Evolutionary conservation across 2,113 vertebrate species (phyloP), one percentile per base, ranked within the genome.

Genomic region (Arvicanthis niloticus): DNA sequence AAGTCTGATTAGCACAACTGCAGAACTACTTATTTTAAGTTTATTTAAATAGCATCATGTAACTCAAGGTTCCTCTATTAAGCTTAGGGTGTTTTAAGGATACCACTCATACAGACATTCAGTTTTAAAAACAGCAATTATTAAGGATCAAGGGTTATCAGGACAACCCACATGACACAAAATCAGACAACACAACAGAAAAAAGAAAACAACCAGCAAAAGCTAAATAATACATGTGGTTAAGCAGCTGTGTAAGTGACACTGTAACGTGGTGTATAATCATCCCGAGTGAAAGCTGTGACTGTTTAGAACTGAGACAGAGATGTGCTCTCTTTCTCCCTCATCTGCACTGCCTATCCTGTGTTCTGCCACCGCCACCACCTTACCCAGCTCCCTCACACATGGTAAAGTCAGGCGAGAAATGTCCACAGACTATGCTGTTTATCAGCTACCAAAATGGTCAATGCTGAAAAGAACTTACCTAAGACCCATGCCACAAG

Each of bases 161-260:
- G 56, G 22, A 82, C 76, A 56, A 51, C 11, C 42, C 2, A 72
- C 0, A 42, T 19, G 29, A 82, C 48, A 82, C n/a, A 45, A 42
- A 85, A 21, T 48, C 6, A 72, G 3, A 76, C 13, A 75, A 16
- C 26, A 8, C 31, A 56, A 42, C 0, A 48, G 77, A 67, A n/a
- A 26, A 89, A 70, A 93, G 29, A 91, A 88, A 51, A 76, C 17
- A 89, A 53, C 37, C 13, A 48, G 42, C 84, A 93, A 89, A 93
- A 53, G 48, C 78, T 70, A 94, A 89, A 73, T 11, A 89, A 72
- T 67, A 42, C 10, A 91, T 24, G 40, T 56, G 56, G 65, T 56
- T 65, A 85, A 75, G 96, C 12, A 76, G 31, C 37, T 81, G 22
- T 37, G 7, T 31, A 15, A 51, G 34, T 77, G 53, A 62, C 15